Evolutionary conservation across 2,888 invertebrate species (phyloP), one percentile per base, ranked within the genome.

Genomic region (Apodemia duryi): DNA sequence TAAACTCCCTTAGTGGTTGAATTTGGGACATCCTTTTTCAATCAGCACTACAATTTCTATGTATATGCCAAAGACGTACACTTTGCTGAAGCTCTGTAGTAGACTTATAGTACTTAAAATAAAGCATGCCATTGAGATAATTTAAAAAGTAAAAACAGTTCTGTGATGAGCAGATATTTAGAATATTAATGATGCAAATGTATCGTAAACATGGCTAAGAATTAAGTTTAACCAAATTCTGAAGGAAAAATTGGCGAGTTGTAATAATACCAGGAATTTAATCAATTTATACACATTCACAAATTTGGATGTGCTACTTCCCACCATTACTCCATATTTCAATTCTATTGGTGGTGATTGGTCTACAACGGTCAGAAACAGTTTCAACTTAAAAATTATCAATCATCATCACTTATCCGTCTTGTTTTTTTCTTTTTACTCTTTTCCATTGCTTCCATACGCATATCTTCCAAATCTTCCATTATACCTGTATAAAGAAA

Each of bases 381-480:
- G n/a, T 35, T 60, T 6, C 61, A 28, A 41, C 60, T 52, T 29
- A 13, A 62, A 61, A 43, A 6, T 10, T 13, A 11, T 51, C 32
- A 46, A 82, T 77, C 84, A 72, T 86, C 88, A 70, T 88, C 91
- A 70, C 87, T 89, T 52, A 89, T 80, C 7, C 89, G 83, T 71
- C 87, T 88, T 70, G 94, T 94, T 77, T 94, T 94, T 73, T 93
- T 83, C 79, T 94, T 94, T 76, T 88, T 91, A 75, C 94, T 94
- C 79, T 96, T 96, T 76, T 97, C 95, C 83, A 95, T 94, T 60
- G 97, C 96, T 83, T 98, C 98, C 86, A 94, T 90, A 70, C 94
- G 93, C 92, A 98, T 97, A 74, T 98, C 98, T 86, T 98, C 98
- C 71, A 98, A 91, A 89, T 98, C 98, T 91, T 98, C 98, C 94